These are phyloP conservation scores for Cydia strobilella DNA, from an alignment of 1,140 invertebrate genomes.

Conservation along the genomic window DNA sequence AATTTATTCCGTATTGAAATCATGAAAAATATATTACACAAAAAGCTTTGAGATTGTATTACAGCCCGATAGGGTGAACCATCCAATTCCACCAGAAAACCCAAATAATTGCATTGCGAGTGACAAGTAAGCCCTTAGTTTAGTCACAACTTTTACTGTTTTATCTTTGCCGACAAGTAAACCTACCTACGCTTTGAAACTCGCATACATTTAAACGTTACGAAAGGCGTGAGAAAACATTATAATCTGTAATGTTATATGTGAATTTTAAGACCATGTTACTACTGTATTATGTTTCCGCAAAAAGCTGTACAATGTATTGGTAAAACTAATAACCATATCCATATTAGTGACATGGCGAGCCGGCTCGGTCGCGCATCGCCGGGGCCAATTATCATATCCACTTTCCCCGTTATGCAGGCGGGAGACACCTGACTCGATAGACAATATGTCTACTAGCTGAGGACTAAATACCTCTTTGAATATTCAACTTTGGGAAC, in stretches of 20 bases:
- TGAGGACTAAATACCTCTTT: slow-evolving; percentile 36
- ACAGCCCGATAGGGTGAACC: no score
- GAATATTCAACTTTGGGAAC: no score
- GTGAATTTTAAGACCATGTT: neutral
- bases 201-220: neutral
- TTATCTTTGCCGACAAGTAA: neutral
- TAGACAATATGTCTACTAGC: slow-evolving; percentile 26
- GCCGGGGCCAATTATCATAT: slow-evolving; percentile 75
- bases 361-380: slow-evolving; percentile 62
- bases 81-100: no score
- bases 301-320: neutral
- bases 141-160: neutral
- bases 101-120: no score
- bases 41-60: no score
- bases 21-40: no score
- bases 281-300: slow-evolving; percentile 2
- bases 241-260: neutral
- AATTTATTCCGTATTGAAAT: no score
- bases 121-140: no score
- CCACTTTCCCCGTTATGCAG: slow-evolving; percentile 72
- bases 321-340: neutral
- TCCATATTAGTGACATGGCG: slow-evolving; percentile 33
- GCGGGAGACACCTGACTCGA: slow-evolving; percentile 43
- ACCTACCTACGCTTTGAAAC: neutral
- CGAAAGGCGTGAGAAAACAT: neutral